These are phyloP conservation scores for Odontomachus brunneus DNA, from an alignment of 1,140 invertebrate genomes.

Conservation along the genomic window DNA sequence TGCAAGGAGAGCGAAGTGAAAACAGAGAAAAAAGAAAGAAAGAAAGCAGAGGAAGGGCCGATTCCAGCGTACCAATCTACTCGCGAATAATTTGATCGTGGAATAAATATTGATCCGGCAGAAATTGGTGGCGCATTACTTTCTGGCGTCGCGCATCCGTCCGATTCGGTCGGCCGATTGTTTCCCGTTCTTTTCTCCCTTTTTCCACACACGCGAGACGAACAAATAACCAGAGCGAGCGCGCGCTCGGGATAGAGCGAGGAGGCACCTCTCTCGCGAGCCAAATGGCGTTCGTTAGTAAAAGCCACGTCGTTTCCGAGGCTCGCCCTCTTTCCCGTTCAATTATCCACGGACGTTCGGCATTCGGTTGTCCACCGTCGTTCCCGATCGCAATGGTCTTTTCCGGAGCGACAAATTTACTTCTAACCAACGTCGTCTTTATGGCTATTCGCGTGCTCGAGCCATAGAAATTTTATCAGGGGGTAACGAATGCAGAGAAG, in stretches of 20 bases:
- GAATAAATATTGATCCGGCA: constrained; percentile 58
- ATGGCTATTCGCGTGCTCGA: neutral
- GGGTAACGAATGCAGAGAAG: neutral
- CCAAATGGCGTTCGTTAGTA: constrained; percentile 74
- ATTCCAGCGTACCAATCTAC: too few relatives aligned
- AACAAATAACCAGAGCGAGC: constrained; percentile 70
- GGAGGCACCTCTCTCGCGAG: constrained; percentile 48
- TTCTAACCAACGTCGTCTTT: constrained; percentile 37
- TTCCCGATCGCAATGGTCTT: constrained; percentile 36
- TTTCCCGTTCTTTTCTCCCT: constrained; percentile 63
- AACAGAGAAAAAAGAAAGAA: too few relatives aligned
- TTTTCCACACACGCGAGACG: constrained; percentile 39
- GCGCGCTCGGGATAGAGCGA: constrained; percentile 42
- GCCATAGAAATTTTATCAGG: constrained; percentile 22
- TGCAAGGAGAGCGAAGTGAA: too few relatives aligned
- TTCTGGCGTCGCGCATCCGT: constrained; percentile 45
- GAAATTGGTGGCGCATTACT: constrained; percentile 56
- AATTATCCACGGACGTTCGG: constrained; percentile 66
- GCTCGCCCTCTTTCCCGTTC: constrained; percentile 60
- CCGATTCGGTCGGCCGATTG: constrained; percentile 66
- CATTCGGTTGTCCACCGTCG: constrained; percentile 38
- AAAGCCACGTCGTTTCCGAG: constrained; percentile 68
- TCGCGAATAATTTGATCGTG: constrained; percentile 34
- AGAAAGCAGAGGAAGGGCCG: too few relatives aligned
- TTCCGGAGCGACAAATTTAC: constrained; percentile 44